Evolutionary conservation across 2,888 invertebrate genomes (phyloP).

Genomic region (Tanytarsus gracilentus): DNA sequence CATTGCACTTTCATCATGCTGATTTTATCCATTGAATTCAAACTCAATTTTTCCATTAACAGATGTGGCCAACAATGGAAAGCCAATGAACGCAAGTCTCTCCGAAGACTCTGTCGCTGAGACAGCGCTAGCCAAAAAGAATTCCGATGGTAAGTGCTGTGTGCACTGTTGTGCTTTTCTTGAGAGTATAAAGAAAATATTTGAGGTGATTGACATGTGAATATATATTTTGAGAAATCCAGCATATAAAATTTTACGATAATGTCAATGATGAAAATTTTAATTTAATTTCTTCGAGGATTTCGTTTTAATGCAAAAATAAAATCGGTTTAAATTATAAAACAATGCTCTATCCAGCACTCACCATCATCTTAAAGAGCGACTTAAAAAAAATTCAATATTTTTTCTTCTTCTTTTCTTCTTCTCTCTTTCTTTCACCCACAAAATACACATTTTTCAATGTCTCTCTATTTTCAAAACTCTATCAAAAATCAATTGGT

Average conservation of each 20-base stretch:
- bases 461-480: not conserved
- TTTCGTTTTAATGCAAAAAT: no score
- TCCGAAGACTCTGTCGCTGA: slow-evolving; percentile 76
- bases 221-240: no score
- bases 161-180: slow-evolving; percentile 31
- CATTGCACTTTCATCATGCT: not conserved
- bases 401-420: not conserved
- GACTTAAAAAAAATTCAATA: no score
- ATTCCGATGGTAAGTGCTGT: slow-evolving; percentile 68
- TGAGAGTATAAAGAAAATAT: not conserved
- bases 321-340: no score
- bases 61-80: slow-evolving; percentile 47
- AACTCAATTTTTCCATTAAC: slow-evolving; percentile 34
- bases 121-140: slow-evolving; percentile 69
- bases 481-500: not conserved
- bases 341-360: no score
- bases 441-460: not conserved
- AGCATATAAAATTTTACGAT: no score
- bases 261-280: no score
- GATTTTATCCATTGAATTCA: not conserved
- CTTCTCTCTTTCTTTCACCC: not conserved
- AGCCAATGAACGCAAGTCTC: slow-evolving; percentile 60
- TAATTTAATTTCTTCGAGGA: no score
- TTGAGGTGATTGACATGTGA: not conserved
- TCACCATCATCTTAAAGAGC: no score